These are phyloP conservation scores for Hemitrygon akajei DNA, from an alignment of 2,797 vertebrate genomes.

Conservation along the genomic window DNA sequence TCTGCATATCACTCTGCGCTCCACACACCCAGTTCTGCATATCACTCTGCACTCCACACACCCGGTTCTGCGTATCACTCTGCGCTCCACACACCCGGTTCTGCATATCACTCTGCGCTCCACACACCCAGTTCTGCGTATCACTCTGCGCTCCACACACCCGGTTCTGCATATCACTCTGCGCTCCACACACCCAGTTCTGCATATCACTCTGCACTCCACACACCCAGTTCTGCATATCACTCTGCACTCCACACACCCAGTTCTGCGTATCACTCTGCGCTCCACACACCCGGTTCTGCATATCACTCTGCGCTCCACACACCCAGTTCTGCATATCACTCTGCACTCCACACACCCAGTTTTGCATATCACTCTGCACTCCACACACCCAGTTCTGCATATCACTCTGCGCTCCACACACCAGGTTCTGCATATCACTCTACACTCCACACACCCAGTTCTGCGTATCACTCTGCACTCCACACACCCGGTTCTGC, in stretches of 20 bases:
- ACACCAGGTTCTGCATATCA: neutral
- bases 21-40: too few species aligned
- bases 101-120: too few species aligned
- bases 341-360: neutral
- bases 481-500: neutral
- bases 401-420: neutral
- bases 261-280: neutral
- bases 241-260: neutral
- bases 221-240: too few species aligned
- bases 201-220: neutral
- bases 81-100: too few species aligned
- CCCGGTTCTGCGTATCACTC: too few species aligned
- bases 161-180: neutral
- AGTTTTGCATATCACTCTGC: too few species aligned
- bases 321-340: neutral
- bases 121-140: too few species aligned
- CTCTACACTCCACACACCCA: neutral
- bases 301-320: neutral
- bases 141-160: too few species aligned
- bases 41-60: too few species aligned
- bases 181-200: neutral
- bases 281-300: neutral
- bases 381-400: neutral
- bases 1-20: too few species aligned
- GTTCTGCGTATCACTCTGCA: neutral